Evolutionary conservation across 2,888 invertebrate species (phyloP).

Genomic region (Dryocosmus kuriphilus): DNA sequence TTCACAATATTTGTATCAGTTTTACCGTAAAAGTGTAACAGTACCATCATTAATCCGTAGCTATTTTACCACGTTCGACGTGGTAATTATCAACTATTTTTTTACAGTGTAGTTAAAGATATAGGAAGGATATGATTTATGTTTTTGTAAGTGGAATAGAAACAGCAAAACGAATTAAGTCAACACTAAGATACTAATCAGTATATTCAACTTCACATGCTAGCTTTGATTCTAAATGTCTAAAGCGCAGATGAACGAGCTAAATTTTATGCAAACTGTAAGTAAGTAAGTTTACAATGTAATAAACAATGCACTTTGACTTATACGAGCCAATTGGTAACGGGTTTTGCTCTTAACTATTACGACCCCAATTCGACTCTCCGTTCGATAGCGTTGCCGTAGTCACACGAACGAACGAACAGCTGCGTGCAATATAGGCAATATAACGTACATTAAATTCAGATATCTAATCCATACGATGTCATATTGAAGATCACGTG

Average conservation of each 20-base stretch:
- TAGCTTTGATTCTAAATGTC: neutral
- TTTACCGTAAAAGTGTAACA: no score
- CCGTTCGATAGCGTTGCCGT: conserved; percentile 50
- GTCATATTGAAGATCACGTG: neutral
- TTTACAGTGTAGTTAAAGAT: no score
- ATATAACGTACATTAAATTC: conserved; percentile 25
- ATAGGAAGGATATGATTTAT: no score
- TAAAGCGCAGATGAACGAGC: neutral
- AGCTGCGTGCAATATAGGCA: conserved; percentile 23
- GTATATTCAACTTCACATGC: no score
- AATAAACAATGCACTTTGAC: conserved; percentile 1
- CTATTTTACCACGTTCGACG: no score
- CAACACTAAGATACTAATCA: no score
- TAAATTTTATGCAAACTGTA: neutral
- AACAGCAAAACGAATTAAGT: no score
- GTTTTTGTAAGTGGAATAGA: no score
- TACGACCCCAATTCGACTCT: conserved; percentile 49
- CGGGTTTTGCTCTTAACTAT: conserved; percentile 41
- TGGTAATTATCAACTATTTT: no score
- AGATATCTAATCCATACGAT: conserved; percentile 5
- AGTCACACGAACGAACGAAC: conserved; percentile 46
- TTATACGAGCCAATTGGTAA: conserved; percentile 10
- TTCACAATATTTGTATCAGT: no score
- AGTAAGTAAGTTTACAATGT: neutral
- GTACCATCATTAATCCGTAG: no score